Conservation (phyloP, 2,888 invertebrate species). For the Diaperis boleti region DNA sequence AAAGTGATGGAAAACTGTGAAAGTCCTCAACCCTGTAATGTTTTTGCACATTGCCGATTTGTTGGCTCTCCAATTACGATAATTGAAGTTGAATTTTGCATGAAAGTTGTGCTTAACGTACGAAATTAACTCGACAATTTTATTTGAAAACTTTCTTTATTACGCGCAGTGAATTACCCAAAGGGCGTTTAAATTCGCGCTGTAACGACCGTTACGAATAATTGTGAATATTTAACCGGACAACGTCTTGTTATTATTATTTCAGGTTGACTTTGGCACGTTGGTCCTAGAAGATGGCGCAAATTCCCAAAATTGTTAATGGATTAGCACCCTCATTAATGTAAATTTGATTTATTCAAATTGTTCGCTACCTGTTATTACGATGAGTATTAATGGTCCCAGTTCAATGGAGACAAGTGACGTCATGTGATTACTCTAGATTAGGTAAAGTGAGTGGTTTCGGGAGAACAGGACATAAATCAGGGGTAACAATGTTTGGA, state of each 20-base stretch:
- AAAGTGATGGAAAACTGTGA: too few relatives aligned
- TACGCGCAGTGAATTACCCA: conserved; percentile 13
- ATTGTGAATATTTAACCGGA: conserved; percentile 14
- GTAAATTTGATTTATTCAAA: conserved; percentile 60
- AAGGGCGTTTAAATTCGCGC: too few relatives aligned
- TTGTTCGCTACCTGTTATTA: conserved; percentile 52
- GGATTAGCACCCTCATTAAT: conserved; percentile 52
- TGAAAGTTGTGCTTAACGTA: too few relatives aligned
- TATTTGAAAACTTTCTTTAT: conserved; percentile 24
- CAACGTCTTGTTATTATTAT: conserved; percentile 25
- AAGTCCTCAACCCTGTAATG: too few relatives aligned
- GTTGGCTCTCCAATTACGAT: too few relatives aligned
- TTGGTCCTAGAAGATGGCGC: conserved; percentile 18
- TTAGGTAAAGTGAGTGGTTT: conserved; percentile 47
- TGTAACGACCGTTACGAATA: too few relatives aligned
- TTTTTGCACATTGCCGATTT: too few relatives aligned
- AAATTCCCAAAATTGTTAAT: conserved; percentile 22
- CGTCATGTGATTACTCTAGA: conserved; percentile 60
- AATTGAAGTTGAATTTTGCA: too few relatives aligned
- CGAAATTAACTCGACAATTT: conserved; percentile 18
- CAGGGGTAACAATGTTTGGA: not conserved
- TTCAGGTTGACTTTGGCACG: conserved; percentile 12
- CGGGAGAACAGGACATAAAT: conserved; percentile 37
- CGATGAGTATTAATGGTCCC: conserved; percentile 55
- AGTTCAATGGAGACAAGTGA: conserved; percentile 49